phyloP scores from a whole-genome alignment of 1,140 invertebrate genomes.

The Scaptomyza pallida region DNA sequence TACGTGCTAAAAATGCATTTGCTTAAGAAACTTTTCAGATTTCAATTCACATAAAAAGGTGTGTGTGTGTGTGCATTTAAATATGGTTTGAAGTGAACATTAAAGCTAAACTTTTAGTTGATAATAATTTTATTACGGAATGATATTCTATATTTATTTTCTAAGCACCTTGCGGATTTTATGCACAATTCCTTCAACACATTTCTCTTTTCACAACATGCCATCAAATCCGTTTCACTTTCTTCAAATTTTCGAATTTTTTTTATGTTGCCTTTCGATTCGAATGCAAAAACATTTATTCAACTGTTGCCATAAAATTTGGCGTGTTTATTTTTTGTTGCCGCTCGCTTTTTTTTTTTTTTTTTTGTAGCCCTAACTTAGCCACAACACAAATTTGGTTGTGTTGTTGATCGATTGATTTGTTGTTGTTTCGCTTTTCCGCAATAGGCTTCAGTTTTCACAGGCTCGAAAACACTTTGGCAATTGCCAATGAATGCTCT shows the following conservation, averaged over 20 bases:
- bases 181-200: not conserved
- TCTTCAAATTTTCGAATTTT: not conserved
- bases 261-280: conserved; percentile 23
- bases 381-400: conserved; percentile 3
- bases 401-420: conserved; percentile 49
- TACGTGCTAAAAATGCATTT: not conserved
- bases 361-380: conserved; percentile 3
- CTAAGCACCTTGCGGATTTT: not conserved
- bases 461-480: conserved; percentile 38
- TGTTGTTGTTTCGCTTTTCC: conserved; percentile 36
- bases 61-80: too few species aligned
- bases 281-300: conserved; percentile 3
- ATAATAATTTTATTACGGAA: too few species aligned
- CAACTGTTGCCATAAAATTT: conserved; percentile 14
- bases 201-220: not conserved
- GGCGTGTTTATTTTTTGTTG: not conserved
- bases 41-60: too few species aligned
- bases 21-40: too few species aligned
- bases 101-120: too few species aligned
- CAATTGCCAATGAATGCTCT: conserved; percentile 18
- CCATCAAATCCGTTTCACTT: conserved; percentile 8
- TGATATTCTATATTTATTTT: too few species aligned
- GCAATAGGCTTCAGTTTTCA: conserved; percentile 45
- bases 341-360: not conserved
- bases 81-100: too few species aligned